phyloP scores from a whole-genome alignment of 2,888 invertebrate genomes.

The Hirudinaria manillensis region DNA sequence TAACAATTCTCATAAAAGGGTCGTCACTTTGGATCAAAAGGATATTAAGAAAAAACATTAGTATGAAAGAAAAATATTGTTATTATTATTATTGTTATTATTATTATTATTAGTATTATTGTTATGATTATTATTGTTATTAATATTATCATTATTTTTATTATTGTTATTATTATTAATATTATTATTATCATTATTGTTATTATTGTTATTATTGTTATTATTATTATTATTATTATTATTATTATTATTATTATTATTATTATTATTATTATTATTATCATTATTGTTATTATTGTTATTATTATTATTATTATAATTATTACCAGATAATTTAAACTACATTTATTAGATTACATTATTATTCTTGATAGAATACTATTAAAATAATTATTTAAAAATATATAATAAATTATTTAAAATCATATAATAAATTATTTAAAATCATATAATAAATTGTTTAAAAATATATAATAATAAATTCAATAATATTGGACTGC shows the following conservation, averaged over 20 bases:
- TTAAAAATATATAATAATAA: too few relatives aligned
- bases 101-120: slow-evolving; percentile 10
- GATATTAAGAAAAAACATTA: too few relatives aligned
- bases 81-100: slow-evolving; percentile 13
- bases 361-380: too few relatives aligned
- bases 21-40: too few relatives aligned
- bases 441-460: too few relatives aligned
- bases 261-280: slow-evolving; percentile 7
- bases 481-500: too few relatives aligned
- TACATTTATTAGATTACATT: too few relatives aligned
- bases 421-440: too few relatives aligned
- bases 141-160: slow-evolving; percentile 11
- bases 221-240: slow-evolving; percentile 10
- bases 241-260: slow-evolving; percentile 12
- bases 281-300: slow-evolving; percentile 2
- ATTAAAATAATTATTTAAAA: too few relatives aligned
- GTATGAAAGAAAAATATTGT: neutral
- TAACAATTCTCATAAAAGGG: too few relatives aligned
- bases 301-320: slow-evolving; percentile 10
- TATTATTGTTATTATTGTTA: slow-evolving; percentile 10
- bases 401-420: too few relatives aligned
- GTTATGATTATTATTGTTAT: neutral
- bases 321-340: too few relatives aligned
- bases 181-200: slow-evolving; percentile 16
- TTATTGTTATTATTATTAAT: slow-evolving; percentile 14